Evolutionary conservation across 2,797 vertebrate species (phyloP), one percentile per base, ranked within the genome.

Genomic region (Capromys pilorides): DNA sequence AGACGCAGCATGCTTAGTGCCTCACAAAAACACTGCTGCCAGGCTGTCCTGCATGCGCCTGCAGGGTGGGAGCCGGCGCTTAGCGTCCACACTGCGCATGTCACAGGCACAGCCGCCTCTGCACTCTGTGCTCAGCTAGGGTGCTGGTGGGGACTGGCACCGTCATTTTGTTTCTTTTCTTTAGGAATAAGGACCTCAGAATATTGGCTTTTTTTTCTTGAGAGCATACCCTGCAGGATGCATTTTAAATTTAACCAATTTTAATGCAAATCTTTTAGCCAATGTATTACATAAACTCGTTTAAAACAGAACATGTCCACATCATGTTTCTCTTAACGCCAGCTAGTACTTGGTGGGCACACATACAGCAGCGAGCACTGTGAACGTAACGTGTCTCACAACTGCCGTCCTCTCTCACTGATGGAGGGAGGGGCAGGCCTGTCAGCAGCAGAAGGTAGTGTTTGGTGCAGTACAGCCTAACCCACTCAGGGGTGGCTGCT

Each of bases 161-260:
- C 87, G 49, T 36, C 93, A 31, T 69, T 94, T 22, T 24, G 24
- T 45, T 59, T 90, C 64, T 85, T 41, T 81, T 94, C 57, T 66
- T 49, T 62, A 89, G 66, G 14, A 82, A 77, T 36, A 26, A 84
- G 78, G 64, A 28, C 22, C 92, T 71, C 75, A 88, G 39, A 90
- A 92, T 69, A 86, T 9, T 19, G 64, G 57, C 24, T 77, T 86
- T 92, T 39, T 69, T 88, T 39, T 33, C 88, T 54, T 39, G 4
- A 94, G 94, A 90, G 61, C 62, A 82, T 36, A 83, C 13, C 73
- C 26, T 69, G 21, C 12, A 88, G 66, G 71, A 91, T 83, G 51
- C 36, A 59, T 67, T 61, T 93, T 75, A 88, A 61, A 33, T 67
- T 73, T 92, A 91, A 96, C 39, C 41, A 64, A 49, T 93, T 94